These are phyloP conservation scores for Globicephala melas DNA, from an alignment of 2,113 vertebrate genomes.

Conservation along the genomic window DNA sequence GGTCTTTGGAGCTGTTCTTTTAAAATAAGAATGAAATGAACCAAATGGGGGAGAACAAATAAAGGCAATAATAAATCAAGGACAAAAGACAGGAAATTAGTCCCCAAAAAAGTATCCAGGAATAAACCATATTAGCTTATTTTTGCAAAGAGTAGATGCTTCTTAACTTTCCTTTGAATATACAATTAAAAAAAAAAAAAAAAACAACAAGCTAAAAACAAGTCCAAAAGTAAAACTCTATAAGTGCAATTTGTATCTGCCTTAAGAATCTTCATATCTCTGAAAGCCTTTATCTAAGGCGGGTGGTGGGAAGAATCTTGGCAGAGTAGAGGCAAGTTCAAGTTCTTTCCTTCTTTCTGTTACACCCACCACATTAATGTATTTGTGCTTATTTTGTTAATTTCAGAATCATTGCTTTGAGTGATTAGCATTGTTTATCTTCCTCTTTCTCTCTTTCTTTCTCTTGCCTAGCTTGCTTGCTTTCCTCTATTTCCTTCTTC, in stretches of 20 bases:
- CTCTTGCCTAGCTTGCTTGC: background rate
- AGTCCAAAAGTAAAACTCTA: conserved; percentile 51
- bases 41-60: conserved; percentile 71
- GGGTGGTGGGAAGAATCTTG: background rate
- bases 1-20: conserved; percentile 76
- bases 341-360: conserved; percentile 75
- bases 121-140: conserved; percentile 55
- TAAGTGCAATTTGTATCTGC: conserved; percentile 81
- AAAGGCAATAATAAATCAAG: conserved; percentile 73
- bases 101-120: conserved; percentile 36
- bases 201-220: background rate
- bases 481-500: background rate
- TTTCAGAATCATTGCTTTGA: conserved; percentile 40
- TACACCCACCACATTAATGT: conserved; percentile 72
- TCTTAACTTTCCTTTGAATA: conserved; percentile 65
- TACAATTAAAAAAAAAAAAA: conserved; percentile 2
- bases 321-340: conserved; percentile 10
- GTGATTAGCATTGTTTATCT: background rate
- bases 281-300: background rate
- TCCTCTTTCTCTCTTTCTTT: background rate
- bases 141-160: conserved; percentile 43
- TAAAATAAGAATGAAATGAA: conserved; percentile 80
- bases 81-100: conserved; percentile 65
- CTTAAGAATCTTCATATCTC: conserved; percentile 74
- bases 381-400: conserved; percentile 67